These are phyloP conservation scores for Xerus rutilus DNA, from an alignment of 2,797 vertebrate genomes.

Conservation along the genomic window DNA sequence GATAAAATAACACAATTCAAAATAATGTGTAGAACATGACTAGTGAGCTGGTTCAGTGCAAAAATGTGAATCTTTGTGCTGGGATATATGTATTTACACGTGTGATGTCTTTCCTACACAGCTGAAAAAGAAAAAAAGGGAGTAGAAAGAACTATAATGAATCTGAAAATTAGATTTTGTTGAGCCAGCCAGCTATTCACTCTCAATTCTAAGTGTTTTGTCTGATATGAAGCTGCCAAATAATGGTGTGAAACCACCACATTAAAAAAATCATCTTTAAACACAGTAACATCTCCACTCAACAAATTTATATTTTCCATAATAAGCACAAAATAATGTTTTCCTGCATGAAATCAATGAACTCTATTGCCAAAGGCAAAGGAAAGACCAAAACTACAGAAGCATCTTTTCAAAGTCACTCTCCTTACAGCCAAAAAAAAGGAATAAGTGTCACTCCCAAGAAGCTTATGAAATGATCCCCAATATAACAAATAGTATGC, in stretches of 20 bases:
- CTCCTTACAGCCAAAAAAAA: neutral
- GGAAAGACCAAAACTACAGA: neutral
- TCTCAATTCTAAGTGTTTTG: slow-evolving; percentile 50
- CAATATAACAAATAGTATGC: neutral
- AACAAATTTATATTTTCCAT: slow-evolving; percentile 62
- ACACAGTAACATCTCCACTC: slow-evolving; percentile 21
- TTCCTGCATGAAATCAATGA: slow-evolving; percentile 51
- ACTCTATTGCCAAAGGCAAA: slow-evolving; percentile 58
- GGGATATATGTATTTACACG: neutral
- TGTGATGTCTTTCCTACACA: neutral
- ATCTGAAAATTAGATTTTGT: slow-evolving; percentile 61
- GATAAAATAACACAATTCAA: slow-evolving; percentile 12
- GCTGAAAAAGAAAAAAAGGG: neutral
- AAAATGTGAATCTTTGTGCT: neutral
- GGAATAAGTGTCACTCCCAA: neutral
- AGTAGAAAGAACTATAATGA: slow-evolving; percentile 8
- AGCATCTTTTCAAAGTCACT: slow-evolving; percentile 12
- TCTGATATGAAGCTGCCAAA: slow-evolving; percentile 59
- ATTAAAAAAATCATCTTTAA: slow-evolving; percentile 1
- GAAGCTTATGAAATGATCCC: neutral
- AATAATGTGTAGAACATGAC: neutral
- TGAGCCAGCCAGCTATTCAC: slow-evolving; percentile 5
- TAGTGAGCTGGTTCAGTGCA: neutral
- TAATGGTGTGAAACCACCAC: slow-evolving; percentile 11
- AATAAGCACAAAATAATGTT: slow-evolving; percentile 64